A percentile compares a stretch with the other conserved stretches of the same genome.
Conservation (phyloP, 2,888 invertebrate genomes). For the Xanthorhoe spadicearia region DNA sequence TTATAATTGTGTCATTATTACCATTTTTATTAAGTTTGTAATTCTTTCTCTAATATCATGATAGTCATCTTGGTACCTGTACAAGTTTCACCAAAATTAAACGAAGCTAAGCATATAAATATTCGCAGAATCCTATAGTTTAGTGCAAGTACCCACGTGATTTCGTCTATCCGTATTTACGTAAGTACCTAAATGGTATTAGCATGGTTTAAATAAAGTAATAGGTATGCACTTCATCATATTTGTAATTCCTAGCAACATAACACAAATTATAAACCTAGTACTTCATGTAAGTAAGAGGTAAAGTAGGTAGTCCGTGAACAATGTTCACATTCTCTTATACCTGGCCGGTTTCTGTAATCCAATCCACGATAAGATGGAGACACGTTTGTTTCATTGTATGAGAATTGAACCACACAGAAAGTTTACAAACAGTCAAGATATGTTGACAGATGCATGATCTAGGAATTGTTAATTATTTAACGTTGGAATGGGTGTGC, state of each 20-base stretch:
- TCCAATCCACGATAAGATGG: conserved; percentile 57
- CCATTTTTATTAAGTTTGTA: too few species aligned
- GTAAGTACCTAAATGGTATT: too few species aligned
- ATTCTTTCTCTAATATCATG: too few species aligned
- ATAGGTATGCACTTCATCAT: too few species aligned
- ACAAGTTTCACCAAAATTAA: too few species aligned
- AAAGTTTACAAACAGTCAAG: conserved; percentile 32
- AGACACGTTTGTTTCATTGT: conserved; percentile 60
- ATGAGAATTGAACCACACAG: conserved; percentile 36
- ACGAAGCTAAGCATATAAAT: too few species aligned
- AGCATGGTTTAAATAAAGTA: too few species aligned
- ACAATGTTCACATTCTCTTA: conserved; percentile 55
- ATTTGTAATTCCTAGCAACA: background rate
- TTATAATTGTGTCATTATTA: too few species aligned
- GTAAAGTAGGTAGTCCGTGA: conserved; percentile 29
- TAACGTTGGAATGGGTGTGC: conserved; percentile 6
- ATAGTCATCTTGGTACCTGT: too few species aligned
- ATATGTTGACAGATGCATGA: conserved; percentile 27
- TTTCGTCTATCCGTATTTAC: too few species aligned
- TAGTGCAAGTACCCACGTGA: too few species aligned
- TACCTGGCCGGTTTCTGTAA: conserved; percentile 64
- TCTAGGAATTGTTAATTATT: conserved; percentile 27
- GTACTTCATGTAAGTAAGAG: background rate
- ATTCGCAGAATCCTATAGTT: too few species aligned
- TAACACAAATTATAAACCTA: background rate